Evolutionary conservation across 2,113 vertebrate genomes (phyloP), one percentile per base, ranked within the genome.

Genomic region (Corvus cornix): DNA sequence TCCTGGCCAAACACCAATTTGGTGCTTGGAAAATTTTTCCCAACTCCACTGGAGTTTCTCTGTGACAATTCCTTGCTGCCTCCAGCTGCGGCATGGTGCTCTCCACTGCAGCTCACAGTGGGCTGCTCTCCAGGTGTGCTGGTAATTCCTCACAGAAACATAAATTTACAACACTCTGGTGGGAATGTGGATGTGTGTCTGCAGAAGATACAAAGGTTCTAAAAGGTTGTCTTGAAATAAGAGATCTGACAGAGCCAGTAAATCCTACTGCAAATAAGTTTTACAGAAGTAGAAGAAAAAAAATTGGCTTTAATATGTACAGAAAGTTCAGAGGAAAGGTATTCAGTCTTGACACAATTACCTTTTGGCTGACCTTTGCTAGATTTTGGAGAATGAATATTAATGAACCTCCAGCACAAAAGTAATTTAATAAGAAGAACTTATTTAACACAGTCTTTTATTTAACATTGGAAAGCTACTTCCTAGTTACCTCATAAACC

Each of bases 331-430:
- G 52, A 72, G 48, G 43, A 49, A 74, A 56, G 27, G 21, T 60
- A 52, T 82, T 78, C 41, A 35, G 37, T 73, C 49, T 31, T 87
- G 80, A 37, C 48, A 78, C 66, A 76, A 84, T 62, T 89, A 79
- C 66, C 22, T 84, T 87, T 94, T 86, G 73, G 56, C 64, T 95
- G 91, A 89, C 76, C 53, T 93, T 92, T 88, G 5, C 53, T 70
- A 63, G 48, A 82, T 75, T 95, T 86, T 78, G 56, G 56, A 37
- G 52, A 82, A 92, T 60, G 5, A 95, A 91, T 94, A 82, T 89
- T 87, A 87, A 96, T 78, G 60, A 84, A 44, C 37, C 35, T 75
- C 24, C 26, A 68, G 33, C 24, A 75, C 37, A 75, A 68, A 95
- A 88, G n/a, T 48, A 86, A 92, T 81, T 70, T 84, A 86, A 91